Evolutionary conservation across 2,797 vertebrate species (phyloP), one percentile per base, ranked within the genome.

Genomic region (Galagoides demidoff): DNA sequence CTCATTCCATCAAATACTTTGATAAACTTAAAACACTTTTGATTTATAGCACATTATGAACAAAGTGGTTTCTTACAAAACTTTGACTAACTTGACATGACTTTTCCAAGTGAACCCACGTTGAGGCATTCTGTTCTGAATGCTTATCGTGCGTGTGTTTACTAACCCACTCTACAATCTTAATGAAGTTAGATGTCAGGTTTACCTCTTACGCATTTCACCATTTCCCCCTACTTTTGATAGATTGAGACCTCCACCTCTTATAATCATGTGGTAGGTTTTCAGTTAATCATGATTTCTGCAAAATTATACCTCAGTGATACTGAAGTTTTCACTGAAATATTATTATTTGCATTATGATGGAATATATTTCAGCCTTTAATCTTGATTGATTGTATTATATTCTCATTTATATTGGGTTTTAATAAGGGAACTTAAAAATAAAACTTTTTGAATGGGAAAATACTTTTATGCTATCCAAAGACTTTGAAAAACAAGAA

Each of bases 361-460:
- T 63, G 27, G 11, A 77, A 23, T 76, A 52, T 61, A 92, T 52
- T 17, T 82, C 23, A 6, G 9, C 7, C 39, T 91, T 92, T 89
- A 82, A 74, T 77, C 4, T 71, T 89, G 20, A 91, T 10, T 22
- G 61, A 22, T 13, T 11, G 82, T 5, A 25, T 76, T 79, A 68
- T 49, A 39, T 57, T 78, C 6, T 27, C 14, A 81, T 31, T 73
- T 55, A 29, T 8, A 68, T 19, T 55, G 9, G 17, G 2, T 68
- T 97, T 89, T 93, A 66, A 12, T 92, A 14, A 85, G 7, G 31
- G 23, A 1, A 82, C 13, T 83, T 43, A 34, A 85, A 92, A 92
- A 77, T 61, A 61, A 63, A 27, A 1, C 7, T 29, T 49, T 70
- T 55, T 45, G 10, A 68, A 68, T 66, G 5, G n/a, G 61, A 86